These are phyloP conservation scores for Athalia circularis DNA, from an alignment of 2,888 invertebrate genomes.

Conservation along the genomic window DNA sequence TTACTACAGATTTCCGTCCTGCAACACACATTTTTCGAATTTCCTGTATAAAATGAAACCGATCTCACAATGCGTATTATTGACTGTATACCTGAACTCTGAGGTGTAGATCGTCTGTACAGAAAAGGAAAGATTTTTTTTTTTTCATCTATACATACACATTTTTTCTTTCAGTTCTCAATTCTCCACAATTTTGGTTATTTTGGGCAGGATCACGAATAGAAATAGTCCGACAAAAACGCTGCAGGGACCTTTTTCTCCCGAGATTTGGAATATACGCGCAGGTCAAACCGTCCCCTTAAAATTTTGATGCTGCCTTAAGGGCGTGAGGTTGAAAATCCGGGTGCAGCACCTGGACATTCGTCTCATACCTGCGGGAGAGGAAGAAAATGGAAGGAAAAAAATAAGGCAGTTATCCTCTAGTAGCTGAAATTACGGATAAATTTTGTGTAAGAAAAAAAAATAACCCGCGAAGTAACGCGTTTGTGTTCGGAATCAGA, in stretches of 20 bases:
- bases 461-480: too few species aligned
- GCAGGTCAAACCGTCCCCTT: slow-evolving; percentile 6
- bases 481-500: too few species aligned
- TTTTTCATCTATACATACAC: too few species aligned
- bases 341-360: background rate
- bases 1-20: too few species aligned
- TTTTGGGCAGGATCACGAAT: slow-evolving; percentile 32
- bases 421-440: too few species aligned
- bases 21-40: background rate
- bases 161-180: background rate
- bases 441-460: too few species aligned
- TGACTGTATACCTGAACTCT: too few species aligned
- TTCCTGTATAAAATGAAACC: background rate
- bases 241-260: background rate
- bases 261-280: too few species aligned
- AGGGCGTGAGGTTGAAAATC: background rate
- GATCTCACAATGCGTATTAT: background rate
- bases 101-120: slow-evolving; percentile 13
- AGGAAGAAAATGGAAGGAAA: too few species aligned
- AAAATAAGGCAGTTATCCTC: too few species aligned
- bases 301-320: background rate
- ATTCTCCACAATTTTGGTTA: slow-evolving; percentile 45
- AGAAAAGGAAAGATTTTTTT: slow-evolving; percentile 17
- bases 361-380: too few species aligned
- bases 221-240: background rate